Evolutionary conservation across 2,797 vertebrate genomes (phyloP).

Genomic region (Crenuchus spilurus): DNA sequence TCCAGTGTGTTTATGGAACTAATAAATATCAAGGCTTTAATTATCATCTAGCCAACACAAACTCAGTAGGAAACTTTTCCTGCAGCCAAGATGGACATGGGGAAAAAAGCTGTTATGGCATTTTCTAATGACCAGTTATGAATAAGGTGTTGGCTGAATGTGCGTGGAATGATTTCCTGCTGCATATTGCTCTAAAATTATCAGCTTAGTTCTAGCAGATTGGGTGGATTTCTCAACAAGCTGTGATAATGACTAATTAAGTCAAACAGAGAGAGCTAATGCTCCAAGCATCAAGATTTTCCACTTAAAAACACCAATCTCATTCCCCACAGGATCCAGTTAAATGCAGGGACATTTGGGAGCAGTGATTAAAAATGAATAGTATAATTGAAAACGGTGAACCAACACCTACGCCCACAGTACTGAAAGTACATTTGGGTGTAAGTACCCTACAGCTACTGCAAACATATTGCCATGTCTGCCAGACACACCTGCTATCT

Average conservation of each 20-base stretch:
- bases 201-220: slow-evolving; percentile 32
- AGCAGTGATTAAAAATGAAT: slow-evolving; percentile 30
- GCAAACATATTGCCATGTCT: background rate
- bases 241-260: slow-evolving; percentile 57
- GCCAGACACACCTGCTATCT: slow-evolving; percentile 9
- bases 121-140: slow-evolving; percentile 18
- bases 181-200: slow-evolving; percentile 30
- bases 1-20: background rate
- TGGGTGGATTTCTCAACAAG: slow-evolving; percentile 46
- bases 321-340: slow-evolving; percentile 35
- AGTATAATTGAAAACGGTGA: slow-evolving; percentile 14
- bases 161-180: slow-evolving; percentile 24
- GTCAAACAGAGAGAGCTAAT: slow-evolving; percentile 33
- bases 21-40: background rate
- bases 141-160: slow-evolving; percentile 14
- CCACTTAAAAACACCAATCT: slow-evolving; percentile 36
- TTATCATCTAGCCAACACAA: background rate
- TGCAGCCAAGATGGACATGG: background rate
- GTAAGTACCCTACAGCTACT: background rate
- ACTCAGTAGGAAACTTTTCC: background rate
- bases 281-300: slow-evolving; percentile 42
- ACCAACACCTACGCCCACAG: background rate
- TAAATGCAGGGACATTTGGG: slow-evolving; percentile 24
- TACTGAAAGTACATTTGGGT: background rate
- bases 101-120: background rate